Conservation (phyloP, 2,888 invertebrate genomes). For the Ellobium chinense region DNA sequence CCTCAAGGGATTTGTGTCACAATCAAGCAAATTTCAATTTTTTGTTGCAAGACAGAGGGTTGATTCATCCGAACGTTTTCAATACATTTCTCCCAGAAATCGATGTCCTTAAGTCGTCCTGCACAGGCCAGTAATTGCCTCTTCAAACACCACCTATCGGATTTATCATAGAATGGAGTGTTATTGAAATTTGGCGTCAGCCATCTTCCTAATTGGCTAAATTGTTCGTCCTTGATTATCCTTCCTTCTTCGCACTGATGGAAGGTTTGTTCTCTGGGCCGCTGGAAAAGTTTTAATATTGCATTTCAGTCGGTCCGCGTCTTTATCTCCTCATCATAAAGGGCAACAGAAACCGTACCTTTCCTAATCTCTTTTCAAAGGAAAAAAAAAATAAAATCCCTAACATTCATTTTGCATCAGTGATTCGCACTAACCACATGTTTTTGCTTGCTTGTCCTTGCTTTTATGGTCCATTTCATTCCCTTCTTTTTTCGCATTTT, state of each 20-base stretch:
- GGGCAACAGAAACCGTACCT: not conserved
- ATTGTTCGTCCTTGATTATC: constrained; percentile 18
- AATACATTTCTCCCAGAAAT: constrained; percentile 5
- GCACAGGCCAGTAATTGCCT: constrained; percentile 16
- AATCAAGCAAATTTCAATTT: constrained; percentile 19
- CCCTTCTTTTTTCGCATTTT: too few species aligned
- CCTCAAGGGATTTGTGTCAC: not conserved
- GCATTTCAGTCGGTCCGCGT: not conserved
- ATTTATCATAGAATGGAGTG: not conserved
- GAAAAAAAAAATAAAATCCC: too few species aligned
- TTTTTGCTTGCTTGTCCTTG: too few species aligned
- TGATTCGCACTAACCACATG: too few species aligned
- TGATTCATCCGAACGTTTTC: not conserved
- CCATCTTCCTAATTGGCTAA: constrained; percentile 25
- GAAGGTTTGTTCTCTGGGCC: constrained; percentile 10
- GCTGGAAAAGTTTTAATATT: not conserved
- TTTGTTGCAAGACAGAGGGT: constrained; percentile 5
- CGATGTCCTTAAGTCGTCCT: constrained; percentile 7
- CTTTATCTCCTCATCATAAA: not conserved
- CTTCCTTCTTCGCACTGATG: not conserved
- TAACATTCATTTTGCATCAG: too few species aligned
- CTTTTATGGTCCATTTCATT: too few species aligned
- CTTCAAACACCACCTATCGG: constrained; percentile 21
- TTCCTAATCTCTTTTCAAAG: not conserved
- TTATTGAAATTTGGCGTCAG: constrained; percentile 23